These are phyloP conservation scores for Cacoxenus indagator DNA, from an alignment of 2,888 invertebrate species.

Conservation along the genomic window DNA sequence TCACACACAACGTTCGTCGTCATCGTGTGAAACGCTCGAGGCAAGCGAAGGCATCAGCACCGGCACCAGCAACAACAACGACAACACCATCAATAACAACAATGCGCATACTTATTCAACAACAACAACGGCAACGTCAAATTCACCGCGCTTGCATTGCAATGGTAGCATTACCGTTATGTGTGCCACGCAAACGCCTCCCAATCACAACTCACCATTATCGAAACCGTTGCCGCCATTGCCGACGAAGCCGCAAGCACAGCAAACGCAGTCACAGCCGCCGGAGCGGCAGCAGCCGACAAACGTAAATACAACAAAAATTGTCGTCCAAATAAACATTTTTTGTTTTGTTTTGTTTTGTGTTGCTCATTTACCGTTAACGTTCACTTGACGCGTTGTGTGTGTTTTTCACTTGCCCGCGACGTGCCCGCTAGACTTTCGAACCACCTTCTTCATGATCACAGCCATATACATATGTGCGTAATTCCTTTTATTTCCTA, in stretches of 20 bases:
- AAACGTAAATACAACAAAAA: conserved; percentile 44
- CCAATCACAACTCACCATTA: conserved; percentile 43
- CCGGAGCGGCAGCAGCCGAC: conserved; percentile 37
- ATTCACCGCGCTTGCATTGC: conserved; percentile 20
- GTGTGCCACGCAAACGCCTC: neutral
- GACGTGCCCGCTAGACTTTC: no score
- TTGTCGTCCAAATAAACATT: neutral
- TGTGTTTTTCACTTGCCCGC: no score
- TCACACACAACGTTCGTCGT: conserved; percentile 49
- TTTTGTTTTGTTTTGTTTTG: neutral
- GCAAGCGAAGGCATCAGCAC: conserved; percentile 56
- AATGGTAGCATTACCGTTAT: conserved; percentile 2
- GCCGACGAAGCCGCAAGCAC: conserved; percentile 50
- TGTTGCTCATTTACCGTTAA: neutral
- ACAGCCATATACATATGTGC: no score
- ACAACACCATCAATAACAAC: conserved; percentile 23
- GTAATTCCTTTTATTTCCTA: no score
- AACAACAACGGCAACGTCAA: neutral
- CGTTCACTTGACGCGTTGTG: no score
- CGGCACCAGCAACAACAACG: conserved; percentile 17
- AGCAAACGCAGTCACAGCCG: conserved; percentile 40
- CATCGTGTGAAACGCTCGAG: conserved; percentile 65
- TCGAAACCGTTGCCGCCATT: conserved; percentile 64
- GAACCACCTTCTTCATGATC: no score
- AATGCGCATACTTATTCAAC: neutral